phyloP scores from a whole-genome alignment of 2,888 invertebrate species.

The Sminthurides aquaticus region DNA sequence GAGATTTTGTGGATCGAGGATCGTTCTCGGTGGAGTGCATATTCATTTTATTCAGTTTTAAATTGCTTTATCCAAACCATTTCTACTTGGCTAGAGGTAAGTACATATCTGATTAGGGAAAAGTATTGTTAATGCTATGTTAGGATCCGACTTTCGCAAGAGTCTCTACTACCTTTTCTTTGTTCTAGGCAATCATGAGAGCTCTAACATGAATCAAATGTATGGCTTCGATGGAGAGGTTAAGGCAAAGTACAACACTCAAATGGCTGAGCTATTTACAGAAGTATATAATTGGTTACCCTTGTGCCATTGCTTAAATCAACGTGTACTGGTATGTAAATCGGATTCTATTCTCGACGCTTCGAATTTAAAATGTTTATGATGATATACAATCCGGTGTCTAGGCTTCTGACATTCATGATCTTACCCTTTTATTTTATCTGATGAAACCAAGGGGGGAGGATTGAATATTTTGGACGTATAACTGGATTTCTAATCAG shows the following conservation, averaged over 20 bases:
- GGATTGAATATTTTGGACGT: too few species aligned
- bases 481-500: too few species aligned
- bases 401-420: conserved; percentile 12
- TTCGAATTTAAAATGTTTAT: too few species aligned
- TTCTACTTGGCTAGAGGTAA: conserved; percentile 96
- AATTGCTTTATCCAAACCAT: conserved; percentile 88
- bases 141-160: too few species aligned
- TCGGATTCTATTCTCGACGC: too few species aligned
- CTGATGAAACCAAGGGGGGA: too few species aligned
- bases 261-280: conserved; percentile 96
- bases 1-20: conserved; percentile 98
- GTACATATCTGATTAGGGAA: too few species aligned
- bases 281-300: conserved; percentile 98
- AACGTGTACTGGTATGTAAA: conserved; percentile 59
- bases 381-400: conserved; percentile 15
- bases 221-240: conserved; percentile 99
- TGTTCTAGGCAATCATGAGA: conserved; percentile 99
- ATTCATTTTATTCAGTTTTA: conserved; percentile 92
- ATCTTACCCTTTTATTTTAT: conserved; percentile 5
- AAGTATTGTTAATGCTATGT: too few species aligned
- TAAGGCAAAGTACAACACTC: conserved; percentile 83
- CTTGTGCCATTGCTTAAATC: conserved; percentile 88
- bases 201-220: conserved; percentile 97
- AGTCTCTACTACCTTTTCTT: too few species aligned
- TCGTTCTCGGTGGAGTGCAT: conserved; percentile 99